A percentile compares a stretch with the other conserved stretches of the same genome.
Evolutionary conservation across 2,113 vertebrate genomes (phyloP).

Genomic region (Falco punctatus): DNA sequence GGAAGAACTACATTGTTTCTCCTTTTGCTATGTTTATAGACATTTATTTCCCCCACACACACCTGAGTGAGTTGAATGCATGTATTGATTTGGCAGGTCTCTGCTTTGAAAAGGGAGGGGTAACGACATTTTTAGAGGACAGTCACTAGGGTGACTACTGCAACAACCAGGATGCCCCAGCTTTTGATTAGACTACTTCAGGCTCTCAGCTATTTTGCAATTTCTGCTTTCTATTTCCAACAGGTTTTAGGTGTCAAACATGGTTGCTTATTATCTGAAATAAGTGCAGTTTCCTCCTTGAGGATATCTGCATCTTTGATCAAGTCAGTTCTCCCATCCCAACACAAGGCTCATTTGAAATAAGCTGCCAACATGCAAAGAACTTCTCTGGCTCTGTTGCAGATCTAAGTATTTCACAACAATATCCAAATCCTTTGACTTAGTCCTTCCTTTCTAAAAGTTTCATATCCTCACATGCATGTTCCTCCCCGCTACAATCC

Average conservation of each 20-base stretch:
- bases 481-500: neutral
- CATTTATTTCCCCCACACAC: accelerated
- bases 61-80: neutral
- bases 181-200: neutral
- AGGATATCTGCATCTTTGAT: neutral
- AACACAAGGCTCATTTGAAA: neutral
- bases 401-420: neutral
- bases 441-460: neutral
- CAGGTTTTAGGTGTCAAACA: neutral
- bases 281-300: neutral
- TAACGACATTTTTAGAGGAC: neutral
- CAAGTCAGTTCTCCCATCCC: neutral
- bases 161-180: neutral
- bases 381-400: neutral
- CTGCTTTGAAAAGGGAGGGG: neutral
- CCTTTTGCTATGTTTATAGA: neutral
- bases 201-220: neutral
- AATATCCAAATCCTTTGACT: neutral
- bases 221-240: neutral
- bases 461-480: neutral
- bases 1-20: neutral
- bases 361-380: neutral
- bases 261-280: neutral
- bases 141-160: neutral
- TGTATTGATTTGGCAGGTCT: neutral